Percentiles rank a stretch among this genome's conserved stretches.
Evolutionary conservation across 2,113 vertebrate species (phyloP).

Genomic region (Rhegmatorhina hoffmannsi): DNA sequence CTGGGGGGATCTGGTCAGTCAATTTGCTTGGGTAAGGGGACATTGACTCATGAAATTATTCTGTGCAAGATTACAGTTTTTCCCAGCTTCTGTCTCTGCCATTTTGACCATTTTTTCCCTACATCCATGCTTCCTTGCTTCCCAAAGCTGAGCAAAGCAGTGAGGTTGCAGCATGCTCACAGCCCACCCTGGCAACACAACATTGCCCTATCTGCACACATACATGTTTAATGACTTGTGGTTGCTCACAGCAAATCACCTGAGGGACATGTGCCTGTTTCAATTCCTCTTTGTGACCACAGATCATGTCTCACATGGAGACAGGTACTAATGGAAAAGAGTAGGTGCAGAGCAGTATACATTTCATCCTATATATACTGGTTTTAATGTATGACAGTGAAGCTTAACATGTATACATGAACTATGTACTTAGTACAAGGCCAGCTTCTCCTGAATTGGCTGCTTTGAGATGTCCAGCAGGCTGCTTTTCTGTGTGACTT

Average conservation of each 20-base stretch:
- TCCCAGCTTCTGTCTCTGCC: not conserved
- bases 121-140: not conserved
- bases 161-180: not conserved
- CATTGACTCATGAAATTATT: fast-evolving
- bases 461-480: slow-evolving; percentile 12
- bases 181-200: not conserved
- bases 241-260: not conserved
- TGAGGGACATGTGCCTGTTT: not conserved
- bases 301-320: not conserved
- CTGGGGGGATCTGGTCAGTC: not conserved
- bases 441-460: slow-evolving; percentile 31
- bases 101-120: not conserved
- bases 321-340: not conserved
- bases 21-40: not conserved
- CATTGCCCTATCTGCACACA: not conserved
- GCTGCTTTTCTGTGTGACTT: not conserved
- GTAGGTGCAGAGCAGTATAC: not conserved
- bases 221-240: not conserved
- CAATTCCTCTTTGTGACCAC: not conserved
- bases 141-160: not conserved
- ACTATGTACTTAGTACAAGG: slow-evolving; percentile 8
- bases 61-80: not conserved
- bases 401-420: not conserved
- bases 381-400: not conserved
- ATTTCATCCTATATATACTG: not conserved